phyloP scores from a whole-genome alignment of 92 coral and sea anemone genomes.

The Umimayanthus kanabou region DNA sequence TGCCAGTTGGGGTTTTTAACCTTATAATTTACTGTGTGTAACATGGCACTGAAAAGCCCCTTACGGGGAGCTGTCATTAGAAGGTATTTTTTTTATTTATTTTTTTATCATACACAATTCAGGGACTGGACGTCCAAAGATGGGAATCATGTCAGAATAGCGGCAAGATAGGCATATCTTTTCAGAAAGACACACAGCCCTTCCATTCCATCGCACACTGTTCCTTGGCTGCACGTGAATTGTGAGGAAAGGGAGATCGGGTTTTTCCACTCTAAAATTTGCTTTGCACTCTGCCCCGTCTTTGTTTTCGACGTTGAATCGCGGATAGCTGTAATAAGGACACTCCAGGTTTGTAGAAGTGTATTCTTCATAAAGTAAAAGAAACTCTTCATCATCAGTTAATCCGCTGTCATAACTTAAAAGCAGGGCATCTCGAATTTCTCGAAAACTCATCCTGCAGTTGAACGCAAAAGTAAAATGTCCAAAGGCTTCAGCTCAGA shows the following conservation, averaged over 20 bases:
- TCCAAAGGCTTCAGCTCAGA: no score
- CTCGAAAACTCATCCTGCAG: conserved; percentile 40
- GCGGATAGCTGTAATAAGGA: conserved; percentile 46
- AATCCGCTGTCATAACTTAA: no score
- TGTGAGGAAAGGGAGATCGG: conserved; percentile 33
- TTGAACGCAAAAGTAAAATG: no score
- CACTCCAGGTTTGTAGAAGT: conserved; percentile 41
- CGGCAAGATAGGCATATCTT: not conserved
- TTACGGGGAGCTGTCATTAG: no score
- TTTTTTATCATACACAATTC: no score
- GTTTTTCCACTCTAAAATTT: conserved; percentile 52
- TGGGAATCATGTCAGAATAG: no score
- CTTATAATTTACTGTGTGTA: no score
- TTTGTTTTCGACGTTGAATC: conserved; percentile 31
- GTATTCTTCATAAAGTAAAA: no score
- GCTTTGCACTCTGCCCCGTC: conserved; percentile 55
- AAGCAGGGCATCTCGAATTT: conserved; percentile 44
- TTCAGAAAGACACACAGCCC: conserved; percentile 39
- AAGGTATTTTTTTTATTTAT: no score
- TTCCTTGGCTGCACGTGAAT: conserved; percentile 25
- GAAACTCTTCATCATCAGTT: conserved; percentile 22
- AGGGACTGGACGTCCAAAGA: no score
- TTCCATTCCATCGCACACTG: not conserved
- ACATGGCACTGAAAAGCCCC: no score
- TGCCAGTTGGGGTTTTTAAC: no score